Base-by-base conservation (phyloP, 1,140 invertebrate species). In the Contarinia nasturtii region DNA sequence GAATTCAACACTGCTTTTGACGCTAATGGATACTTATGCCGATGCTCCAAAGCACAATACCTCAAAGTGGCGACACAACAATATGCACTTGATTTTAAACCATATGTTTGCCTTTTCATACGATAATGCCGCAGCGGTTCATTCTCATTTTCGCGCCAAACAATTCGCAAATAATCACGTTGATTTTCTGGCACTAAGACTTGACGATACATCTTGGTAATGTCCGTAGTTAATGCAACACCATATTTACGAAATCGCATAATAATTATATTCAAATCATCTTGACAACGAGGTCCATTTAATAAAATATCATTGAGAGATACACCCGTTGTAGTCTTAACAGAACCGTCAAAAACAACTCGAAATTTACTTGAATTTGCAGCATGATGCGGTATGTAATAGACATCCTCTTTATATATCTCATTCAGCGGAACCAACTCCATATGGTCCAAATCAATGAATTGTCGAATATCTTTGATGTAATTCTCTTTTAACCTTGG, bases 201-300 rank as follows among this genome's bases (percentile, higher is more conserved):
- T 48, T 66, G 64, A 7, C 63, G 49, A 45, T 65, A 71, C 65
- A 67, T 67, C 50, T 64, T 64, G 38, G 49, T 50, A 44, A 67
- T 57, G 38, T 69, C 65, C n/a, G 52, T 55, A 2, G 51, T 52
- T 2, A 68, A 38, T 1, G 56, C 59, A 40, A 59, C 51, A 18
- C 48, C 45, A 45, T 61, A 54, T 8, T 48, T 52, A 17, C 66
- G 51, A 53, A 71, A 72, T 18, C 59, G 48, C 0, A 64, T 17
- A 36, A 67, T 20, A 37, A 67, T 56, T 15, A 53, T 50, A 45
- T 61, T 56, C n/a, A 69, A 43, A 36, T 67, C 62, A 19, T 61
- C 51, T 45, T 67, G 65, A 11, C 66, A 51, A 4, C 47, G 54
- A 2, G 64, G 60, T 2, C 64, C 65, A 7, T 54, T 51, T 14